Evolutionary conservation across 2,113 vertebrate species (phyloP).

Genomic region (Aplodontia rufa): DNA sequence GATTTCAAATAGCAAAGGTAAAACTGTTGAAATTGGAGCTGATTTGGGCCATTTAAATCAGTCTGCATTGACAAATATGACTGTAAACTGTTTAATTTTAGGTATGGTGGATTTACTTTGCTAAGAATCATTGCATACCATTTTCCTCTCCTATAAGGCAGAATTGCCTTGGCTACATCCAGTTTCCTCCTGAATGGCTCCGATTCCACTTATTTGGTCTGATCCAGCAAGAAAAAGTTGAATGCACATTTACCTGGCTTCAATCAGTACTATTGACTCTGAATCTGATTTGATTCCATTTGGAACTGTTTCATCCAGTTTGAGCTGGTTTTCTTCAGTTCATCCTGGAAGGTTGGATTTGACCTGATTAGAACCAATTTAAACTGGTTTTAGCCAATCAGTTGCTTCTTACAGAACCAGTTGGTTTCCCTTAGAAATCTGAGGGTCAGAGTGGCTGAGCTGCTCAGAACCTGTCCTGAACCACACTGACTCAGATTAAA

Average conservation of each 20-base stretch:
- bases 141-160: not conserved
- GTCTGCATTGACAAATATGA: not conserved
- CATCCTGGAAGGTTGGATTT: not conserved
- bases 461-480: not conserved
- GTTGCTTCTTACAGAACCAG: not conserved
- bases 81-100: slow-evolving; percentile 13
- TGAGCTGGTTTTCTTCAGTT: not conserved
- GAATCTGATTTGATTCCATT: not conserved
- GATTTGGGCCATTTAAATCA: slow-evolving; percentile 15
- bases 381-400: slow-evolving; percentile 1
- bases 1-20: not conserved
- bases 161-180: not conserved
- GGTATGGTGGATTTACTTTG: not conserved
- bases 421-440: not conserved
- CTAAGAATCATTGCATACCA: not conserved
- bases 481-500: not conserved
- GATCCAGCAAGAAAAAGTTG: not conserved
- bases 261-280: not conserved
- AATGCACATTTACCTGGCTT: not conserved
- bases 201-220: not conserved
- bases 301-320: not conserved
- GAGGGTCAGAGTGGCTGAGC: not conserved
- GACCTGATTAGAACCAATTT: not conserved
- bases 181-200: not conserved
- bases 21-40: not conserved